phyloP scores from a whole-genome alignment of 2,888 invertebrate genomes.

The Rhabditoides inermis region DNA sequence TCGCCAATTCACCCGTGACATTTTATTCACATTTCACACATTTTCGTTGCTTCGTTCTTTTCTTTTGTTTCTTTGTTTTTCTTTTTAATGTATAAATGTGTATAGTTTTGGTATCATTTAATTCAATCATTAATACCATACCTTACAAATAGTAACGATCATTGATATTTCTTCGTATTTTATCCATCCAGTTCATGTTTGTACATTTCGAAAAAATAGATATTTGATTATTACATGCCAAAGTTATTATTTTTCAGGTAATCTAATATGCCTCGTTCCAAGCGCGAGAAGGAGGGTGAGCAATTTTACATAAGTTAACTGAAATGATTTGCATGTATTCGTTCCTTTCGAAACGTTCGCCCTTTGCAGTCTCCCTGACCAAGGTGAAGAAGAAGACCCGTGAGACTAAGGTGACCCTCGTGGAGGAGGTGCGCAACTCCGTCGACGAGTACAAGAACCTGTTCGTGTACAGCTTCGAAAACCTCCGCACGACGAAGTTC shows the following conservation, averaged over 20 bases:
- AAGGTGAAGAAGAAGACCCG: constrained; percentile 85
- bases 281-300: constrained; percentile 82
- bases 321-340: neutral
- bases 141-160: no score
- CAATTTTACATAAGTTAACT: neutral
- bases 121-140: constrained; percentile 3
- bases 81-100: constrained; percentile 7
- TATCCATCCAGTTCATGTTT: neutral
- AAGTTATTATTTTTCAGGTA: neutral
- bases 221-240: neutral
- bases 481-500: constrained; percentile 81
- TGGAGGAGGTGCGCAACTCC: constrained; percentile 73
- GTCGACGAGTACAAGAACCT: constrained; percentile 75
- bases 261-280: constrained; percentile 75
- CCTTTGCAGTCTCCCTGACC: constrained; percentile 71
- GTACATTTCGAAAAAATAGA: neutral
- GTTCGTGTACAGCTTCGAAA: constrained; percentile 79
- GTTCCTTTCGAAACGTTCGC: constrained; percentile 4
- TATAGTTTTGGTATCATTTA: neutral
- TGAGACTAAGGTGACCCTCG: constrained; percentile 75
- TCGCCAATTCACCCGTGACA: no score
- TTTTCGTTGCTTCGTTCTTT: neutral
- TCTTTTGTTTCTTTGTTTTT: constrained; percentile 5
- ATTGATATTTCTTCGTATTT: no score
- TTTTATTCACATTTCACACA: neutral